These are phyloP conservation scores for Daboia siamensis DNA, from an alignment of 2,113 vertebrate species.

Conservation along the genomic window DNA sequence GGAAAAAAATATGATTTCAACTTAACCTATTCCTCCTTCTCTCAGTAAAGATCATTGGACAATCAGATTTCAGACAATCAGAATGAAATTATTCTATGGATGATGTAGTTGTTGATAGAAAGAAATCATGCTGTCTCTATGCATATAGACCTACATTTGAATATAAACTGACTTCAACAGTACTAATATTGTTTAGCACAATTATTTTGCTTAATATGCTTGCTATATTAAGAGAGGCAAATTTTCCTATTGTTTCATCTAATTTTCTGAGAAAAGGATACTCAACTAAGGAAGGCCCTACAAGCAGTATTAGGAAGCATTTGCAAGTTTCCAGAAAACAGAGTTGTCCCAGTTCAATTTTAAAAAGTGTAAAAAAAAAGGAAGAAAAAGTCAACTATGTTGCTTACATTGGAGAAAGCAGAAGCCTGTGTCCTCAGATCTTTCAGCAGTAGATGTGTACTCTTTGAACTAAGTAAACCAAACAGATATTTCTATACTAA, in stretches of 20 bases:
- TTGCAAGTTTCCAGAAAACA: not conserved
- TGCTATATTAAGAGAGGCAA: not conserved
- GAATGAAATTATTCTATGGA: not conserved
- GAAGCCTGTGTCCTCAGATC: not conserved
- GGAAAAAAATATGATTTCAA: not conserved
- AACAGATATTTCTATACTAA: conserved; percentile 18
- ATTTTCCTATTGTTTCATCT: not conserved
- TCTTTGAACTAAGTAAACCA: conserved; percentile 15
- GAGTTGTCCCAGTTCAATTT: not conserved
- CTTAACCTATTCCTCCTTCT: not conserved
- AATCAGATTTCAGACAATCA: not conserved
- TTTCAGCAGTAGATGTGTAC: not conserved
- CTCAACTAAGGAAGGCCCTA: not conserved
- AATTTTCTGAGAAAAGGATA: not conserved
- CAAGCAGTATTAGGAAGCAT: not conserved
- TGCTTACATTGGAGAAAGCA: not conserved
- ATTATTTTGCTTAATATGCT: not conserved
- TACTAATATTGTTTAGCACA: not conserved
- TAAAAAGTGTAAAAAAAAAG: not conserved
- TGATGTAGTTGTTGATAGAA: not conserved
- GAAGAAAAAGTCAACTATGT: not conserved
- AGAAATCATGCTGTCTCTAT: not conserved
- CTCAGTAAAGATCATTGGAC: not conserved
- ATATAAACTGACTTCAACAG: not conserved
- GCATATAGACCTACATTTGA: not conserved